Evolutionary conservation across 2,113 vertebrate species (phyloP).

Genomic region (Myotis yumanensis): DNA sequence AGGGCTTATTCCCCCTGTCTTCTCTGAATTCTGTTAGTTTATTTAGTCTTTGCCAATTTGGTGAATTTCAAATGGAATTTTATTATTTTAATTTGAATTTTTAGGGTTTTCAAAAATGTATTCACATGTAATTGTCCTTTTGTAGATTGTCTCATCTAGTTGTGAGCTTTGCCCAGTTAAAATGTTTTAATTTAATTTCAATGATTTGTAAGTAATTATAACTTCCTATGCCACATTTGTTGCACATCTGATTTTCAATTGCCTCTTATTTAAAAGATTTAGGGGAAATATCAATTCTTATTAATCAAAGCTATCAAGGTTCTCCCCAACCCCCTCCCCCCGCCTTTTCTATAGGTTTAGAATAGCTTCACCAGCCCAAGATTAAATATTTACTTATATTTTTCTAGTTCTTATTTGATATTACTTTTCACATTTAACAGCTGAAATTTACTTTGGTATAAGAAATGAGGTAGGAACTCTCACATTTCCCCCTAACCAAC

Average conservation of each 20-base stretch:
- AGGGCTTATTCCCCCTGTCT: neutral
- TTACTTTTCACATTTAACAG: neutral
- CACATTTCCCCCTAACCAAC: neutral
- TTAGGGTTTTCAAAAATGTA: neutral
- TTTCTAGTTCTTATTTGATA: neutral
- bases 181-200: neutral
- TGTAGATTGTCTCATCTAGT: neutral
- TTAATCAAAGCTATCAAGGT: slow-evolving; percentile 4
- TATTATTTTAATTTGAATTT: neutral
- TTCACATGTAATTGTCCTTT: slow-evolving; percentile 6
- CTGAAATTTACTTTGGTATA: neutral
- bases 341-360: neutral
- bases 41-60: neutral
- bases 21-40: neutral
- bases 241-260: neutral
- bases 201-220: slow-evolving; percentile 6
- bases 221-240: neutral
- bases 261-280: neutral
- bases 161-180: neutral
- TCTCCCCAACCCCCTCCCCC: neutral
- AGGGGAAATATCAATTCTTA: neutral
- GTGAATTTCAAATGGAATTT: slow-evolving; percentile 1
- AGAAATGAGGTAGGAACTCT: neutral
- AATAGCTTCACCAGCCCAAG: neutral
- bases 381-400: neutral